Evolutionary conservation across 2,888 invertebrate species (phyloP).

Genomic region (Scrobipalpa costella): DNA sequence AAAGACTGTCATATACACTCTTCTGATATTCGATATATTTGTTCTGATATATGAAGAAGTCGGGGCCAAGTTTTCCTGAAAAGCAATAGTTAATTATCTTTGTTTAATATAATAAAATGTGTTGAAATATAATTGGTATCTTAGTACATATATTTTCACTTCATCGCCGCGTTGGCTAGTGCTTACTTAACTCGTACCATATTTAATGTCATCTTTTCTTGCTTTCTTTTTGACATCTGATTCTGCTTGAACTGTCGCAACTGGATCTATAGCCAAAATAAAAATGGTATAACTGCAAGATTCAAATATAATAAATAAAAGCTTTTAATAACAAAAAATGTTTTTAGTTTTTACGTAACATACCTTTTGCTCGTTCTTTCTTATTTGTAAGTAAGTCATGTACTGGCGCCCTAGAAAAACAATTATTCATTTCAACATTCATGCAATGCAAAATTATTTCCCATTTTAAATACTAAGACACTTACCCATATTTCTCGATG

Average conservation of each 20-base stretch:
- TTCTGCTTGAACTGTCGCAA: not conserved
- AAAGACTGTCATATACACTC: conserved; percentile 58
- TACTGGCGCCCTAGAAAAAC: not conserved
- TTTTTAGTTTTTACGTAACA: not conserved
- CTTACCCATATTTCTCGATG: conserved; percentile 39
- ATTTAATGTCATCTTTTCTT: conserved; percentile 6
- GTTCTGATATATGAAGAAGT: conserved; percentile 56
- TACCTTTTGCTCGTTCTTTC: conserved; percentile 2
- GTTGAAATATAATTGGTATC: too few species aligned
- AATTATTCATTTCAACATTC: not conserved
- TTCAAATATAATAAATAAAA: too few species aligned
- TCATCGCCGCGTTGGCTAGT: not conserved
- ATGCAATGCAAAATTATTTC: too few species aligned
- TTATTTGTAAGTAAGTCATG: not conserved
- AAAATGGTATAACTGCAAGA: not conserved
- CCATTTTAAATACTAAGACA: too few species aligned
- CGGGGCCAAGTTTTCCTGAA: conserved; percentile 58
- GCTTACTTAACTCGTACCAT: not conserved
- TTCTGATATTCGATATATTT: conserved; percentile 69
- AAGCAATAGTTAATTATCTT: not conserved
- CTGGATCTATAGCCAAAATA: not conserved
- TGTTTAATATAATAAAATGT: too few species aligned
- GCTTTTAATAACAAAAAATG: too few species aligned
- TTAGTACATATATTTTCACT: too few species aligned
- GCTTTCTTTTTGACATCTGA: conserved; percentile 3